A percentile compares a stretch with the other conserved stretches of the same genome.
Evolutionary conservation across 2,888 invertebrate species (phyloP).

Genomic region (Drosophila cyrtoloma): DNA sequence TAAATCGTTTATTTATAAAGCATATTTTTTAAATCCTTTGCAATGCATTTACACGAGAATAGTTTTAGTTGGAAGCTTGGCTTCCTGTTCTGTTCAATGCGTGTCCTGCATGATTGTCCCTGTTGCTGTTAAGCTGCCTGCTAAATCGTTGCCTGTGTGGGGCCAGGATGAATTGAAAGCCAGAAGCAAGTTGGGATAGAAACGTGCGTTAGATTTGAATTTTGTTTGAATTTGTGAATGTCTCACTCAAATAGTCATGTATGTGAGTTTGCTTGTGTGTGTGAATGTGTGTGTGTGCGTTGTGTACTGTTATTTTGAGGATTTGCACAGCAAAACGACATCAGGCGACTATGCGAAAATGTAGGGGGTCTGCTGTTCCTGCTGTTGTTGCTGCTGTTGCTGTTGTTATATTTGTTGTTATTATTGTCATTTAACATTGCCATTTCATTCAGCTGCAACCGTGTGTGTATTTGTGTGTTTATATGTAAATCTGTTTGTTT

Average conservation of each 20-base stretch:
- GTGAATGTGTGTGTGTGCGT: conserved; percentile 52
- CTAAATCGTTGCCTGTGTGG: conserved; percentile 32
- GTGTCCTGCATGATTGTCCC: conserved; percentile 22
- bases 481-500: conserved; percentile 76
- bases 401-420: conserved; percentile 49
- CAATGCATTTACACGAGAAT: background rate
- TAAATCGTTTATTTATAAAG: background rate
- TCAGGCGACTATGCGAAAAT: conserved; percentile 22
- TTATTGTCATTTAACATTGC: conserved; percentile 52
- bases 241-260: conserved; percentile 29
- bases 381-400: conserved; percentile 44
- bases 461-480: conserved; percentile 32
- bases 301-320: conserved; percentile 80
- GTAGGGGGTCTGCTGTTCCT: conserved; percentile 20
- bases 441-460: conserved; percentile 36
- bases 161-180: conserved; percentile 13
- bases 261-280: conserved; percentile 7
- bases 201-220: conserved; percentile 72
- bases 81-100: background rate
- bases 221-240: conserved; percentile 72
- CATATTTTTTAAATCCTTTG: conserved; percentile 12
- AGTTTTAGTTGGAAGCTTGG: conserved; percentile 3
- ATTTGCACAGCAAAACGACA: conserved; percentile 78
- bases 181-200: conserved; percentile 32
- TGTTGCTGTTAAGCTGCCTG: conserved; percentile 47